Percentiles rank a stretch among this genome's conserved stretches.
Conservation (phyloP, 2,113 vertebrate genomes). For the Ceyx cyanopectus region DNA sequence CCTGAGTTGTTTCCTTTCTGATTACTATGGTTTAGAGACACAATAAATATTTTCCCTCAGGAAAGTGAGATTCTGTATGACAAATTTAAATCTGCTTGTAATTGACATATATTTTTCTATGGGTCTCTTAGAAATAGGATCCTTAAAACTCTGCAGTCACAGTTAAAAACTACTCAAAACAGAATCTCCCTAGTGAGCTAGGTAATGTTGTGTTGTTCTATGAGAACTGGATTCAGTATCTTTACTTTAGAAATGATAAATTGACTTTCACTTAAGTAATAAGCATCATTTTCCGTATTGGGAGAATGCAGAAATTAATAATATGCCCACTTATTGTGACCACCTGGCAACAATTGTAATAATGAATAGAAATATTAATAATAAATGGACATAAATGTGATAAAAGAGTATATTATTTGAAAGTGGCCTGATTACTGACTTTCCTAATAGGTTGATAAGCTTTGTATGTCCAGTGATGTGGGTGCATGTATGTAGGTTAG, state of each 20-base stretch:
- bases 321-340: too few relatives aligned
- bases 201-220: neutral
- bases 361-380: too few relatives aligned
- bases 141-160: neutral
- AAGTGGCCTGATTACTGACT: neutral
- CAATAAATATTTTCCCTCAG: neutral
- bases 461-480: neutral
- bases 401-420: accelerated
- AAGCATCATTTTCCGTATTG: neutral
- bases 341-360: too few relatives aligned
- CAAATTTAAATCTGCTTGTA: neutral
- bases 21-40: neutral
- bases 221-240: neutral
- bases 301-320: neutral
- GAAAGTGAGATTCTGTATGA: neutral
- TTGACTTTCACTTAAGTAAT: neutral
- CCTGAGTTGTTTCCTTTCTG: neutral
- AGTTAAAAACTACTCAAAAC: neutral
- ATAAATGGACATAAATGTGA: neutral
- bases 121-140: neutral
- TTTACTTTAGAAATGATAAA: neutral
- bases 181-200: neutral
- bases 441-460: neutral
- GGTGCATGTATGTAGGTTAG: neutral
- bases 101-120: neutral